These are phyloP conservation scores for Tuberolachnus salignus DNA, from an alignment of 2,888 invertebrate genomes.

Conservation along the genomic window DNA sequence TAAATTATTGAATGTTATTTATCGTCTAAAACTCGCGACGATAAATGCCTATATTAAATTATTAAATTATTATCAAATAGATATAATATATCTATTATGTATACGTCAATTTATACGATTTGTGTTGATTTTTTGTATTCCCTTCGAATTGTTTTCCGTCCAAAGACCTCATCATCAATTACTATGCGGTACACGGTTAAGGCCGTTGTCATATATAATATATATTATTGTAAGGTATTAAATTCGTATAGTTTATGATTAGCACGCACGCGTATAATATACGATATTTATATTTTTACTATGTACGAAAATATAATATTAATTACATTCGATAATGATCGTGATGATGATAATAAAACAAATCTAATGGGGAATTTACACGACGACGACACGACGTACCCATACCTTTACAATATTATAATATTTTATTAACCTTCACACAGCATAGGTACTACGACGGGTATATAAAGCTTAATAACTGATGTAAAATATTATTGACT, in stretches of 20 bases:
- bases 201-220: background rate
- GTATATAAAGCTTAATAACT: no score
- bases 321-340: background rate
- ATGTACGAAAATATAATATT: background rate
- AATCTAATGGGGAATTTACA: background rate
- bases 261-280: background rate
- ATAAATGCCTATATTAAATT: conserved; percentile 16
- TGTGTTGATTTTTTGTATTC: conserved; percentile 18
- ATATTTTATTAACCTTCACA: conserved; percentile 1
- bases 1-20: conserved; percentile 38
- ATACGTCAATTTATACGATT: background rate
- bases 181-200: background rate
- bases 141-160: background rate
- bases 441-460: background rate
- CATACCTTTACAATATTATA: background rate
- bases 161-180: background rate
- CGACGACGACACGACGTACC: background rate
- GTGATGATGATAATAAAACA: background rate
- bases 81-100: no score
- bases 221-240: background rate
- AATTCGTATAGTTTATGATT: background rate
- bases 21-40: background rate
- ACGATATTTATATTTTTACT: background rate
- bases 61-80: conserved; percentile 23
- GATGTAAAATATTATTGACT: no score